These are phyloP conservation scores for Epirrita christyi DNA, from an alignment of 2,888 invertebrate species.

Conservation along the genomic window DNA sequence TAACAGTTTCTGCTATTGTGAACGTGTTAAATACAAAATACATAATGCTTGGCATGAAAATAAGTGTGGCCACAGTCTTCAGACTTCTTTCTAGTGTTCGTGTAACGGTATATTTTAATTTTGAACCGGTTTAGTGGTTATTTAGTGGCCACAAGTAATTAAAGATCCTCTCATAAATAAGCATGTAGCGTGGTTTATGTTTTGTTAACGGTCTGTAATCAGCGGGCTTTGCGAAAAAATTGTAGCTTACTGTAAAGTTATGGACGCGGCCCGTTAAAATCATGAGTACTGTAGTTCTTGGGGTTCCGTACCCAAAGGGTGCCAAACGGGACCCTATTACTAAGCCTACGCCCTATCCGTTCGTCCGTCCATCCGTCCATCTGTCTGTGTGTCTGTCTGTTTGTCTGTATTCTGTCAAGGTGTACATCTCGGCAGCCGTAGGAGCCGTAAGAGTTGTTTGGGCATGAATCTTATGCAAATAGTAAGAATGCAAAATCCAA, in stretches of 20 bases:
- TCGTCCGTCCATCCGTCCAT: too few species aligned
- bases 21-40: too few species aligned
- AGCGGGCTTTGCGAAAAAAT: slow-evolving; percentile 23
- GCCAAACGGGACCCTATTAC: too few species aligned
- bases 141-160: slow-evolving; percentile 48
- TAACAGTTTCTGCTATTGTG: slow-evolving; percentile 44
- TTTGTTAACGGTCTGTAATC: slow-evolving; percentile 31
- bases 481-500: too few species aligned
- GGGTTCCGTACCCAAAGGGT: neutral
- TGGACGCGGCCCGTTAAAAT: neutral
- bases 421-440: too few species aligned
- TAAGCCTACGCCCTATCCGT: too few species aligned
- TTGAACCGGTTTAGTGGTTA: slow-evolving; percentile 51
- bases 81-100: slow-evolving; percentile 15
- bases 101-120: slow-evolving; percentile 45
- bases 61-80: neutral
- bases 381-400: too few species aligned
- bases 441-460: too few species aligned
- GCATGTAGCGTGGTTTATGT: slow-evolving; percentile 33
- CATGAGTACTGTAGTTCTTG: neutral
- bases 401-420: too few species aligned
- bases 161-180: slow-evolving; percentile 46
- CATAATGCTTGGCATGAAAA: slow-evolving; percentile 37
- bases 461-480: too few species aligned
- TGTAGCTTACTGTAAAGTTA: slow-evolving; percentile 17